Evolutionary conservation across 30 jellyfish, hydroid and myxozoan species (phyloP).

Genomic region (Haliclystus octoradiatus): DNA sequence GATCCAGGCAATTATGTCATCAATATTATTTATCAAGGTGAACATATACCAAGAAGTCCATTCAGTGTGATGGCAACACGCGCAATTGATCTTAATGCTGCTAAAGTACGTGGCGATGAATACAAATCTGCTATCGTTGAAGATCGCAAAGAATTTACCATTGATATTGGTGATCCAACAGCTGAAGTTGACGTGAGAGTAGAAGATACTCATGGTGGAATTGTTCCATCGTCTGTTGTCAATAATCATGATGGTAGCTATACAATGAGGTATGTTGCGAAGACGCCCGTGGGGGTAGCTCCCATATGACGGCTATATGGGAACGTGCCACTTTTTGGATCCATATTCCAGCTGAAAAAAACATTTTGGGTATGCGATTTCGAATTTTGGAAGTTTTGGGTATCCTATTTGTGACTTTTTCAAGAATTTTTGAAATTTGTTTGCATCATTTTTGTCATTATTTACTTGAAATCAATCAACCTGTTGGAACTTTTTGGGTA

Average conservation of each 20-base stretch:
- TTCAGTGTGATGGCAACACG: conserved; percentile 47
- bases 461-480: too few relatives aligned
- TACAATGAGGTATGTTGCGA: too few relatives aligned
- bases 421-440: too few relatives aligned
- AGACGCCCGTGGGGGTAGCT: too few relatives aligned
- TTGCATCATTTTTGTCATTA: too few relatives aligned
- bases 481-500: too few relatives aligned
- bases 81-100: neutral
- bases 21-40: conserved; percentile 56
- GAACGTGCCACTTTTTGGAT: too few relatives aligned
- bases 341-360: too few relatives aligned
- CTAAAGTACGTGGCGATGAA: neutral
- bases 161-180: conserved; percentile 65
- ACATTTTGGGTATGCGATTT: too few relatives aligned
- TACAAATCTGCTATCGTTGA: neutral
- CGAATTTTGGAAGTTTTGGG: too few relatives aligned
- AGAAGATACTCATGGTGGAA: conserved; percentile 60
- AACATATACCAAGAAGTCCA: conserved; percentile 83
- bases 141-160: conserved; percentile 24
- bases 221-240: conserved; percentile 34
- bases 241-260: conserved; percentile 63
- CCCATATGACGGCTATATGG: too few relatives aligned
- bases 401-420: too few relatives aligned
- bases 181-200: conserved; percentile 60
- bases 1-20: conserved; percentile 58